Conservation (phyloP, 2,797 vertebrate genomes). For the Sorex maritimensis region DNA sequence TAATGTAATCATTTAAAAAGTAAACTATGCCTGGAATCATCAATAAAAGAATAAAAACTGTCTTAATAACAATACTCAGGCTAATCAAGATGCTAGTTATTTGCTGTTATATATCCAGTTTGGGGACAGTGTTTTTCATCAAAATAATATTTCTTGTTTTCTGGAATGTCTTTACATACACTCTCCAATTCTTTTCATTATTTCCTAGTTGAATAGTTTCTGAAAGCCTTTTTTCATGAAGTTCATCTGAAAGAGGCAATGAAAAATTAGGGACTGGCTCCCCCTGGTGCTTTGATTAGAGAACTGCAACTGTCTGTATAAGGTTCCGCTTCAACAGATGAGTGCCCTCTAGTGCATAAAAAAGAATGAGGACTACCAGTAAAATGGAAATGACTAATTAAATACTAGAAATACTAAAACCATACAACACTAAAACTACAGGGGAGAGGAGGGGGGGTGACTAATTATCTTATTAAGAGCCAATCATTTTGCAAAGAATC, state of each 20-base stretch:
- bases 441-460: neutral
- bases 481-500: neutral
- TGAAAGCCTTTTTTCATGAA: neutral
- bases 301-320: neutral
- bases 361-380: too few relatives aligned
- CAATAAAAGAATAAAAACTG: too few relatives aligned
- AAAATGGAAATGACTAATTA: neutral
- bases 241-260: neutral
- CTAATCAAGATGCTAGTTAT: too few relatives aligned
- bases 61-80: too few relatives aligned
- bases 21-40: too few relatives aligned
- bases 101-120: neutral
- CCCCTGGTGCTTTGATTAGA: neutral
- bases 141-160: neutral
- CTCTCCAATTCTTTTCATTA: neutral
- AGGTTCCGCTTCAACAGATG: neutral
- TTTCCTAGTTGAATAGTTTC: neutral
- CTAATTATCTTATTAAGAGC: neutral
- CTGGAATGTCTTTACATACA: neutral
- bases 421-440: neutral
- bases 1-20: too few relatives aligned
- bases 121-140: neutral
- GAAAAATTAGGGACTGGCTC: conserved; percentile 72
- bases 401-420: conserved; percentile 16
- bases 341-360: conserved; percentile 18